Base-by-base conservation (phyloP, 1,140 invertebrate species). In the Pemphigus obesinymphae region DNA sequence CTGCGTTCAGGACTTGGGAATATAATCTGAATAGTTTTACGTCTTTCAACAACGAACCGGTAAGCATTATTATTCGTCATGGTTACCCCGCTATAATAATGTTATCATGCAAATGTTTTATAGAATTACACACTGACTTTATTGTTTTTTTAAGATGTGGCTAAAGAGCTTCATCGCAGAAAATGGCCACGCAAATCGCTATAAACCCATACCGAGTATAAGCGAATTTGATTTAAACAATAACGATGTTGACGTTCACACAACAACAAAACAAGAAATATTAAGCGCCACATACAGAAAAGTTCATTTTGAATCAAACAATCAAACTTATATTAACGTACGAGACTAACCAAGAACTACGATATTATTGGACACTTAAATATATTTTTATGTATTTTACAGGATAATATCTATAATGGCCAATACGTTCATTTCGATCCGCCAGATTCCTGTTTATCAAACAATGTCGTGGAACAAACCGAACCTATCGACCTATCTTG, bases 401-500 rank as follows among this genome's bases (percentile, higher is more conserved):
- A 73, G 70, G 10, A 31, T 15, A 48, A 31, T 43, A 43, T 13
- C 8, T 3, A 23, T 8, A 0, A 20, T 29, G 15, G 4, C 0
- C 5, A 48, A 50, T n/a, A 50, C 17, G n/a, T 23, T 20, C 15
- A 50, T 11, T 31, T 50, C 17, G 20, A 6, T 20, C 68, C 40
- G 17, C 11, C 5, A 17, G 70, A 31, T 20, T 1, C 70, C 3
- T 48, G 3, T 31, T 31, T n/a, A 31, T 31, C 45, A 20, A 34
- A 34, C 3, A 73, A 31, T 8, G 10, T 31, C 29, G 11, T n/a
- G 7, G 70, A 73, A 37, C 70, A 73, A 73, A 73, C 11, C 20
- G 70, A 73, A 73, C 70, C 70, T 5, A 73, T 73, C 8, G 70
- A 73, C 29, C 31, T 73, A 3, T 73, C 70, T 73, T 73, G 43